Conservation (phyloP, 2,888 invertebrate genomes). For the Metellina segmentata region DNA sequence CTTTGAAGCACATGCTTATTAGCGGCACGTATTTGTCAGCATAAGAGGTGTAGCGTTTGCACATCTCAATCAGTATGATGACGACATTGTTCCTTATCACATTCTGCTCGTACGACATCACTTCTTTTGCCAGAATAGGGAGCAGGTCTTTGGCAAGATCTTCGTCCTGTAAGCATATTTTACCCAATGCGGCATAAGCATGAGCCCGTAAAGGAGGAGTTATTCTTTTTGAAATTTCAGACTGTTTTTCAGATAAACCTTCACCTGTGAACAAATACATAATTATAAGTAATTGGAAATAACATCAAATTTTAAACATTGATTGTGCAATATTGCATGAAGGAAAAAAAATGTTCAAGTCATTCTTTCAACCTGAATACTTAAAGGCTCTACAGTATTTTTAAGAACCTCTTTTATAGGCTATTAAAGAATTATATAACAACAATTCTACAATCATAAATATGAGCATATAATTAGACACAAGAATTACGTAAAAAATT, state of each 20-base stretch:
- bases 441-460: no score
- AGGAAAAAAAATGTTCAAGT: neutral
- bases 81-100: conserved; percentile 86
- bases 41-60: conserved; percentile 86
- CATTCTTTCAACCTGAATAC: no score
- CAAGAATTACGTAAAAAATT: no score
- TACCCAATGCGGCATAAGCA: conserved; percentile 83
- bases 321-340: neutral
- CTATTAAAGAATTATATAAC: no score
- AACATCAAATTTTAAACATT: neutral
- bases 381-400: no score
- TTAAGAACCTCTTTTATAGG: no score
- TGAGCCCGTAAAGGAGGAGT: conserved; percentile 80
- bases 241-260: neutral
- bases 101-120: conserved; percentile 83
- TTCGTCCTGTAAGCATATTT: conserved; percentile 86
- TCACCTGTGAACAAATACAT: conserved; percentile 14
- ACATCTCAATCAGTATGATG: conserved; percentile 85
- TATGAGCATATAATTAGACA: no score
- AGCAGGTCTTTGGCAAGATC: conserved; percentile 85
- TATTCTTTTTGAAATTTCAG: conserved; percentile 76
- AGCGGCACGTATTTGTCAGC: conserved; percentile 86
- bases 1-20: conserved; percentile 86
- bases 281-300: neutral
- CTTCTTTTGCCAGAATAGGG: conserved; percentile 85